Percentiles rank a stretch among this genome's conserved stretches.
Evolutionary conservation across 2,797 vertebrate species (phyloP).

Genomic region (Gambelia wislizenii): DNA sequence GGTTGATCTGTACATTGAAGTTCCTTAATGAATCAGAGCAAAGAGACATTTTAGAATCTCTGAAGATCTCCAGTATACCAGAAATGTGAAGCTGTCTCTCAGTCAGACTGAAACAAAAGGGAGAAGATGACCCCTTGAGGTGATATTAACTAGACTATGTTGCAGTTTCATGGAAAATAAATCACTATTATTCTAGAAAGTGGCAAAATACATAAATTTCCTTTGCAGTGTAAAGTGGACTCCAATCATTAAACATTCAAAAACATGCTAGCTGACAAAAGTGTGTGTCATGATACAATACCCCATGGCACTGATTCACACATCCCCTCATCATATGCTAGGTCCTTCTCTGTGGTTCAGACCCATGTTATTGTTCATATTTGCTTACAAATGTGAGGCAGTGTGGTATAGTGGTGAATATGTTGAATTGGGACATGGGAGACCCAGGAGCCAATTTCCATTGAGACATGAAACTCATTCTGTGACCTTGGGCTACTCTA

Average conservation of each 20-base stretch:
- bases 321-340: not conserved
- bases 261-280: not conserved
- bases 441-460: not conserved
- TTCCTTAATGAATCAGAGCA: not conserved
- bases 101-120: not conserved
- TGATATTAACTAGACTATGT: not conserved
- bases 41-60: too few species aligned
- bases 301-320: not conserved
- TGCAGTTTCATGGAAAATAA: not conserved
- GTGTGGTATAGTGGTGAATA: not conserved
- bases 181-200: not conserved
- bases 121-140: not conserved
- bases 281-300: not conserved
- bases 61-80: not conserved
- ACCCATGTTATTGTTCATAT: too few species aligned
- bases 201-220: not conserved
- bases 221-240: not conserved
- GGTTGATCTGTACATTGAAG: too few species aligned
- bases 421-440: not conserved
- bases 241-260: not conserved
- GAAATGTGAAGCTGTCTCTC: not conserved
- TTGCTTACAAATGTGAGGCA: not conserved
- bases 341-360: not conserved
- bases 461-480: not conserved
- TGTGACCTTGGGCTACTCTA: not conserved